A percentile compares a stretch with the other conserved stretches of the same genome.
Evolutionary conservation across 2,797 vertebrate genomes (phyloP).

Genomic region (Petrocephalus schoutedeni): DNA sequence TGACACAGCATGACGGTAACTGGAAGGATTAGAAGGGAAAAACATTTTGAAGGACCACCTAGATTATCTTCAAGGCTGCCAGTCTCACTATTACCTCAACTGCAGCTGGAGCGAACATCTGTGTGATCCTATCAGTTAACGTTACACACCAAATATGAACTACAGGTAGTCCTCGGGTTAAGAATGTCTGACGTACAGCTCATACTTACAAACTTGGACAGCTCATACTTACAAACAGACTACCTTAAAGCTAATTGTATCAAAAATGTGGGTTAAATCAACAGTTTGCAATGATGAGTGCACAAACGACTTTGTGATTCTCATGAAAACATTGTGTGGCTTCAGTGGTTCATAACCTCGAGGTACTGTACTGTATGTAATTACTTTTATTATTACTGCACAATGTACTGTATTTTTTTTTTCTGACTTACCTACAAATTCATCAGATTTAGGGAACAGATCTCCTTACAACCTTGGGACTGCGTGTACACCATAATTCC

Average conservation of each 20-base stretch:
- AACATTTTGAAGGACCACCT: not conserved
- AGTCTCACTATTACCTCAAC: too few relatives aligned
- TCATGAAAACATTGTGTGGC: not conserved
- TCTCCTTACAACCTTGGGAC: not conserved
- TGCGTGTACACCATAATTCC: not conserved
- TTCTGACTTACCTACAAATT: not conserved
- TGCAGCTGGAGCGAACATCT: too few relatives aligned
- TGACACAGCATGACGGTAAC: not conserved
- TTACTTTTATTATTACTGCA: not conserved
- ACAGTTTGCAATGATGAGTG: not conserved
- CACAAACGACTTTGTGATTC: not conserved
- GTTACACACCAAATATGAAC: too few relatives aligned
- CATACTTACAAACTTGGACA: too few relatives aligned
- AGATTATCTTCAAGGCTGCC: too few relatives aligned
- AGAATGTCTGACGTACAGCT: too few relatives aligned
- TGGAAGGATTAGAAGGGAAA: not conserved
- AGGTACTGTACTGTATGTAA: not conserved
- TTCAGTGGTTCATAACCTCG: not conserved
- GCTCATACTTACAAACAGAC: too few relatives aligned
- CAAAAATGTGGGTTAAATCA: not conserved
- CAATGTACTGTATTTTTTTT: not conserved
- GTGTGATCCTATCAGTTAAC: too few relatives aligned
- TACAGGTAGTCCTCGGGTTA: too few relatives aligned
- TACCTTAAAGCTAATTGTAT: not conserved
- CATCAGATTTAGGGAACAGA: not conserved